Base-by-base conservation (phyloP, 1,140 invertebrate species). In the Chironomus tepperi region DNA sequence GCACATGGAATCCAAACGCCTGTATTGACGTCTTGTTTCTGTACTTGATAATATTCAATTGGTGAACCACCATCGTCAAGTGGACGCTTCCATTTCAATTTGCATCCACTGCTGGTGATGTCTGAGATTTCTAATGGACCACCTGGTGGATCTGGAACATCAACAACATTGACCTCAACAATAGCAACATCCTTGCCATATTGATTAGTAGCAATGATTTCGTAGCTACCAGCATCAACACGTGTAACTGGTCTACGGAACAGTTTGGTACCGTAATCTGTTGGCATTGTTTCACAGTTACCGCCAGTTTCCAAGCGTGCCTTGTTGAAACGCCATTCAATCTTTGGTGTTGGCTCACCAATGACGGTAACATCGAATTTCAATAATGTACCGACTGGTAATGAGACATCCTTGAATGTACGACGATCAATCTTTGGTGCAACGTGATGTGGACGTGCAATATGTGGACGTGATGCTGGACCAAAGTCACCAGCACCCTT, bases 371-470 rank as follows among this genome's bases (percentile, higher is more conserved):
- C 94, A 78, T 98, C 96, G 78, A 96, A 90, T 83, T 96, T 96
- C n/a, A 98, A 86, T 43, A 93, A 88, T 6, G 94, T 91, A 42
- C 96, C 96, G 75, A 93, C 92, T n/a, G 94, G 95, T 65, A 98
- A 83, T 0, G 91, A 95, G 42, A 98, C 85, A 79, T 97, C 93
- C 64, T 91, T 88, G 9, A 98, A 84, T 79, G 96, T 95, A 75
- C 93, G 89, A 73, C 96, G 87, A 82, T 98, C 96, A 84, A 99
- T 99, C 84, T 94, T 96, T 42, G 98, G 97, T 75, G 94, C 92
- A 82, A 98, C 83, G 84, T 90, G 95, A 74, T 94, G 87, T 12
- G 96, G 94, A 83, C 98, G 98, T 72, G 97, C 96, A 76, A 89
- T 88, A 79, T 98, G 96, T 75, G 89, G 90, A 82, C 94, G 95